phyloP scores from a whole-genome alignment of 2,797 vertebrate species.

The Protosalanx chinensis region DNA sequence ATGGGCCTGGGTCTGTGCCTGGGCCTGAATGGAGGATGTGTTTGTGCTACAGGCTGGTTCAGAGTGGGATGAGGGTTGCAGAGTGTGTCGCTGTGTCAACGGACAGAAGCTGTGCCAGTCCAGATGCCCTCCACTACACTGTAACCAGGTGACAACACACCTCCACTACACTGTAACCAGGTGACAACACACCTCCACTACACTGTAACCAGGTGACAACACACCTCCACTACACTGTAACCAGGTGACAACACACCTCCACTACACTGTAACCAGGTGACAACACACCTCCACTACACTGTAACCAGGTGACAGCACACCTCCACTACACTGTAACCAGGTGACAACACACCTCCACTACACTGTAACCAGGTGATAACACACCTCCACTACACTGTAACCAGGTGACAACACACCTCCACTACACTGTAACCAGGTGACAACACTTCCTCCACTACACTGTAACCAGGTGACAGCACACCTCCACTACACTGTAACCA shows the following conservation, averaged over 20 bases:
- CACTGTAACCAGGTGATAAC: too few relatives aligned
- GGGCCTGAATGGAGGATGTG: too few relatives aligned
- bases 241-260: constrained; percentile 29
- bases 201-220: too few relatives aligned
- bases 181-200: not conserved
- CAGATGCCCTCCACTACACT: constrained; percentile 71
- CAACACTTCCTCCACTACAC: too few relatives aligned
- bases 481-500: too few relatives aligned
- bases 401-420: too few relatives aligned
- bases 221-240: too few relatives aligned
- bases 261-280: constrained; percentile 80
- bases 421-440: too few relatives aligned
- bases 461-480: too few relatives aligned
- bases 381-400: too few relatives aligned
- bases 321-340: constrained; percentile 74
- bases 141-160: constrained; percentile 75
- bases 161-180: too few relatives aligned
- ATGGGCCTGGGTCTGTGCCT: too few relatives aligned
- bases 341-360: constrained; percentile 59
- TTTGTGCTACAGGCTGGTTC: constrained; percentile 67
- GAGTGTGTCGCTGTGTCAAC: constrained; percentile 75
- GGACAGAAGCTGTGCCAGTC: constrained; percentile 71
- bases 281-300: constrained; percentile 61
- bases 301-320: constrained; percentile 75
- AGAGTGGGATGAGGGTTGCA: constrained; percentile 80